Percentiles rank a stretch among this genome's conserved stretches.
phyloP scores from a whole-genome alignment of 2,113 vertebrate species.

The Hiodon alosoides region DNA sequence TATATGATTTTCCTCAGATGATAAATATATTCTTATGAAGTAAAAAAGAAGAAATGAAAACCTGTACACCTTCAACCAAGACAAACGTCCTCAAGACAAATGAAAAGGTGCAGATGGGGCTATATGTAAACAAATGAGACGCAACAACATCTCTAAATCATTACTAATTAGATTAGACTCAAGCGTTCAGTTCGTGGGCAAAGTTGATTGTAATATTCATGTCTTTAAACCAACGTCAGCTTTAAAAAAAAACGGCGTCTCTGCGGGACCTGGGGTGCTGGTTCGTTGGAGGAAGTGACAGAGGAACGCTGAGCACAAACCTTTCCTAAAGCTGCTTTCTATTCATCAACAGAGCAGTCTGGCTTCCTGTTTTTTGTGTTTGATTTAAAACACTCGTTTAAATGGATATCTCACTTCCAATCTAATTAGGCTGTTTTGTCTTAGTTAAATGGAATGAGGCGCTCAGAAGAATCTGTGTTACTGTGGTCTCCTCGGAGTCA shows the following conservation, averaged over 20 bases:
- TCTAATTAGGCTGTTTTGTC: conserved; percentile 87
- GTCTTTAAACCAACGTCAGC: too few relatives aligned
- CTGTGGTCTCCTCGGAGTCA: conserved; percentile 29
- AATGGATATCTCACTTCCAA: conserved; percentile 69
- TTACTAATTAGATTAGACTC: conserved; percentile 4
- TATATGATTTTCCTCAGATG: conserved; percentile 2
- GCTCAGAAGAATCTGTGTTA: conserved; percentile 35
- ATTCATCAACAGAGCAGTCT: conserved; percentile 56
- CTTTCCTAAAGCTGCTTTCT: conserved; percentile 29
- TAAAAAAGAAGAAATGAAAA: conserved; percentile 1
- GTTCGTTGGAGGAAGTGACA: not conserved
- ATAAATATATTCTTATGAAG: conserved; percentile 3
- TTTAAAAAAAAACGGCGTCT: too few relatives aligned
- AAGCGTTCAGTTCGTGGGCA: too few relatives aligned
- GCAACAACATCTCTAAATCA: not conserved
- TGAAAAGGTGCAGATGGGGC: not conserved
- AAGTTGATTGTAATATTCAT: too few relatives aligned
- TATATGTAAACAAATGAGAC: too few relatives aligned
- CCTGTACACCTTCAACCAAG: not conserved
- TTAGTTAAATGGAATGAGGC: conserved; percentile 56
- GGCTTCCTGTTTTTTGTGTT: conserved; percentile 67
- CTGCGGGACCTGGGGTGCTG: too few relatives aligned
- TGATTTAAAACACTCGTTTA: conserved; percentile 58
- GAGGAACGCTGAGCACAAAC: not conserved
- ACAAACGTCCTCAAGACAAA: not conserved